Base-by-base conservation (phyloP, 2,888 invertebrate genomes). In the Pseudanteris insignis region DNA sequence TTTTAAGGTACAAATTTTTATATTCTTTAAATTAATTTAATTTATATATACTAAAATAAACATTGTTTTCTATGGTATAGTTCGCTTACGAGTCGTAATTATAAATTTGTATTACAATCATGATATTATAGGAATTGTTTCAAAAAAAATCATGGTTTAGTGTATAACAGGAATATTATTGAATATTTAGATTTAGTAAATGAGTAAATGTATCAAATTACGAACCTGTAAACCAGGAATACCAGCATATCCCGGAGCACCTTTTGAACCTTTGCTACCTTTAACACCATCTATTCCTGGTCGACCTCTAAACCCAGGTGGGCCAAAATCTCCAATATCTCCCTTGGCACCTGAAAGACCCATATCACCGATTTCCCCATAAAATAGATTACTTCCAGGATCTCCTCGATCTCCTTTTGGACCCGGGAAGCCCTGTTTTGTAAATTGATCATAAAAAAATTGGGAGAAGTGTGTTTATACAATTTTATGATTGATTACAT, bases 361-460 rank as follows among this genome's bases (percentile, higher is more conserved):
- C 11, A 67, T 66, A 12, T 79, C 80, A 28, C 90, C 90, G n/a
- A 69, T 73, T 13, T 80, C 73, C 30, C 91, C 91, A 58, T 80
- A 66, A 74, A 77, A 33, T 84, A 87, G 48, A 76, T 74, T 59
- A 63, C 73, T 50, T 6, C 90, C 91, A 1, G 81, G 73, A 9
- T 84, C 81, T 65, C 91, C 91, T 41, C 82, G 82, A 43, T 82
- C 80, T 50, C 91, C 91, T 69, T 85, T 86, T 12, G 72, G 53
- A 1, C 88, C 88, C 8, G 69, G 61, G 3, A 70, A 55, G 9
- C 85, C 84, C 67, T 59, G 12, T n/a, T n/a, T n/a, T n/a, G n/a
- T n/a, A n/a, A 29, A 28, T 21, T 41, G 11, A 26, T 29, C 3
- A 26, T 25, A 6, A 26, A 10, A 14, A 9, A 9, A 1, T 10